Evolutionary conservation across 1,140 invertebrate species (phyloP), one percentile per base, ranked within the genome.

Genomic region (Cotesia chilonis): DNA sequence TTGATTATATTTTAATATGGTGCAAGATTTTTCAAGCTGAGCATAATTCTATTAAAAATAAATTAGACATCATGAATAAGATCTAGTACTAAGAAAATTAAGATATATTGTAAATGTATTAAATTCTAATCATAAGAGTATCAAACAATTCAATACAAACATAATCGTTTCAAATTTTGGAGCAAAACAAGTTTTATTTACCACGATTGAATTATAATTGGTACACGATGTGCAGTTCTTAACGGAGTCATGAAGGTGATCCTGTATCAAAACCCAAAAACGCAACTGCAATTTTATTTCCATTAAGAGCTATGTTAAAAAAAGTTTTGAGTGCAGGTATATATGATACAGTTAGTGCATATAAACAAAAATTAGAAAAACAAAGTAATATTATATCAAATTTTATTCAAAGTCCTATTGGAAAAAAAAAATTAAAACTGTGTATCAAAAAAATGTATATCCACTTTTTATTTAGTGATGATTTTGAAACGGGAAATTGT

Each of bases 401-500:
- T 73, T 68, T 77, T 71, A 60, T 72, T 38, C 73, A 77, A 47
- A 72, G 71, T 66, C 10, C n/a, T 20, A 64, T 4, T 77, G 74
- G 76, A 54, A 65, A 70, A 66, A 12, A 73, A 51, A 59, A 63
- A 14, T n/a, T 10, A 20, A 37, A 68, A 7, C 36, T 68, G 38
- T 28, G 7, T 61, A 47, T 63, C 66, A 28, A 38, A 75, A 71
- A 37, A 60, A 20, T 20, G 12, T 77, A n/a, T 61, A 78, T 7
- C 76, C 77, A 41, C 63, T 72, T 74, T 59, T 28, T 78, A 3
- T 77, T 68, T 57, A 75, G 65, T 54, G 78, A 79, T 68, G 78
- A 80, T 71, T 79, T 73, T 41, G 77, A 80, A 71, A 73, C 73
- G 17, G 70, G 68, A 28, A 79, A 80, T 65, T 28, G 71, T 54